A percentile compares a stretch with the other conserved stretches of the same genome.
phyloP scores from a whole-genome alignment of 1,140 invertebrate species.

The Lepidurus apus region DNA sequence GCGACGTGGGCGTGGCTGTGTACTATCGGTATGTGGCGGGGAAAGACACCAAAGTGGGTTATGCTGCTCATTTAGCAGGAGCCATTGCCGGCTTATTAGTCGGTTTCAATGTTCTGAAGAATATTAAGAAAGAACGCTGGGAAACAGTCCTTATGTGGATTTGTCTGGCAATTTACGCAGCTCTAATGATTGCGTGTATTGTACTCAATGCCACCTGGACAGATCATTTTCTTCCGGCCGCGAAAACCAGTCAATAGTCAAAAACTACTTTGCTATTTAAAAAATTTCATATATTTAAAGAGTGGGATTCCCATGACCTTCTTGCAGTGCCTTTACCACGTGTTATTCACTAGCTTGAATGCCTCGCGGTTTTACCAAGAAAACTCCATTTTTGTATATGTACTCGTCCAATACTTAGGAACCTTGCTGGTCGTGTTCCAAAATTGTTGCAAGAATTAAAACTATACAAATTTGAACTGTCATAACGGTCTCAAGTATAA shows the following conservation, averaged over 20 bases:
- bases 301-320: too few species aligned
- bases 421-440: too few species aligned
- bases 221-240: conserved; percentile 35
- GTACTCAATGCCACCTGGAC: conserved; percentile 36
- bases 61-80: conserved; percentile 82
- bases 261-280: not conserved
- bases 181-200: conserved; percentile 34
- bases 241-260: not conserved
- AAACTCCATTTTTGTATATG: too few species aligned
- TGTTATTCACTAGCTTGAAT: too few species aligned
- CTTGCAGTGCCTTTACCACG: too few species aligned
- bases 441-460: too few species aligned
- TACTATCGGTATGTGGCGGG: conserved; percentile 62
- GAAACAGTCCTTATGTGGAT: conserved; percentile 50
- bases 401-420: too few species aligned
- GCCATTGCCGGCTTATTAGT: conserved; percentile 84
- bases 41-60: conserved; percentile 59
- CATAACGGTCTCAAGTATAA: too few species aligned
- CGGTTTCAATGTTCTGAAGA: conserved; percentile 83
- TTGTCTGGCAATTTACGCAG: conserved; percentile 28
- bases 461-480: too few species aligned
- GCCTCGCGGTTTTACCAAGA: too few species aligned
- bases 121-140: conserved; percentile 77
- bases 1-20: conserved; percentile 75
- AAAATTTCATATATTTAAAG: too few species aligned